Conservation (phyloP, 2,888 invertebrate genomes). For the Perizoma flavofasciatum region DNA sequence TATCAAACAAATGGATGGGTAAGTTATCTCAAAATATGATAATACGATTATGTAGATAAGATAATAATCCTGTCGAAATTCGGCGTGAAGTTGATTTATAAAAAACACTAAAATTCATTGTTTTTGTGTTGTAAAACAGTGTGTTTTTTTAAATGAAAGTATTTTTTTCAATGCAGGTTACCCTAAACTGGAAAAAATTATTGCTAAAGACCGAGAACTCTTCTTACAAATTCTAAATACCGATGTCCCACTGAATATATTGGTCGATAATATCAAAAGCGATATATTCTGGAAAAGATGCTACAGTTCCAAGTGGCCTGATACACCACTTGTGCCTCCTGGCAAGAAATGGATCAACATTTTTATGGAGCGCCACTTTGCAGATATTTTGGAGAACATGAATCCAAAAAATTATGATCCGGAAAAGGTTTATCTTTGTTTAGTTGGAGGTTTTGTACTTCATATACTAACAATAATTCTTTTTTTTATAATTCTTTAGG, state of each 20-base stretch:
- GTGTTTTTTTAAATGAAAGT: neutral
- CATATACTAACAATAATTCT: no score
- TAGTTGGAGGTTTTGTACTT: no score
- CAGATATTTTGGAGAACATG: conserved; percentile 74
- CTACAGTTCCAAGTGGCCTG: conserved; percentile 66
- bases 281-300: conserved; percentile 79
- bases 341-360: conserved; percentile 71
- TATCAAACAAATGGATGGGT: conserved; percentile 78
- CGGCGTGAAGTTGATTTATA: no score
- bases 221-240: conserved; percentile 72
- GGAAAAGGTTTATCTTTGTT: conserved; percentile 61
- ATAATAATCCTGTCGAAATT: neutral
- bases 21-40: conserved; percentile 5
- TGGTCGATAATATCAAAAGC: conserved; percentile 75
- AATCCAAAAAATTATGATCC: conserved; percentile 78
- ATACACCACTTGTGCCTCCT: conserved; percentile 53
- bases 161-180: conserved; percentile 49
- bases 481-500: conserved; percentile 42
- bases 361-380: conserved; percentile 74
- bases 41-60: conserved; percentile 32
- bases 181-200: conserved; percentile 64
- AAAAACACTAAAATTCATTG: no score
- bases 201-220: conserved; percentile 70
- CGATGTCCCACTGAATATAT: conserved; percentile 66
- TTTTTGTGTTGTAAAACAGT: no score